These are phyloP conservation scores for Galaxias olidus DNA, from an alignment of 2,797 vertebrate species.

Conservation along the genomic window DNA sequence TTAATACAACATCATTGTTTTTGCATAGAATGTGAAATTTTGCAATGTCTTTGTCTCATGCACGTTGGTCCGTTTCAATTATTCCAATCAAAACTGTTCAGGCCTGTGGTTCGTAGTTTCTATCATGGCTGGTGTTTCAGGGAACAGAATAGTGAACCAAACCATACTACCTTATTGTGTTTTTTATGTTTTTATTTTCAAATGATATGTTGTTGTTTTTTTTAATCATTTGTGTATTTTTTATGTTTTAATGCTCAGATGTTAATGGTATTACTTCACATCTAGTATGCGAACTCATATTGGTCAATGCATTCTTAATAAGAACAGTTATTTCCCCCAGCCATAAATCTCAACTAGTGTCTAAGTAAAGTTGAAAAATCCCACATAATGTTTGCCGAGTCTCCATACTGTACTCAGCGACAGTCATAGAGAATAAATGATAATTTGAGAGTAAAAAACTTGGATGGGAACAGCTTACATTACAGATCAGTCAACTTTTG, in stretches of 20 bases:
- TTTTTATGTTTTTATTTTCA: too few relatives aligned
- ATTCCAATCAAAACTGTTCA: conserved; percentile 6
- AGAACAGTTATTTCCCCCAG: conserved; percentile 26
- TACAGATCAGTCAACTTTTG: conserved; percentile 75
- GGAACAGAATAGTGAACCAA: neutral
- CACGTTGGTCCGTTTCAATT: conserved; percentile 54
- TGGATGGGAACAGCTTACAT: conserved; percentile 55
- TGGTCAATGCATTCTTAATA: conserved; percentile 7
- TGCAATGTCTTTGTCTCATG: conserved; percentile 59
- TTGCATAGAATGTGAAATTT: conserved; percentile 63
- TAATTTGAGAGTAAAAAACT: conserved; percentile 42
- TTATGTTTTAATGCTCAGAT: conserved; percentile 15
- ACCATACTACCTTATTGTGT: too few relatives aligned
- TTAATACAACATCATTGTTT: conserved; percentile 59
- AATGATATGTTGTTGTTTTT: too few relatives aligned
- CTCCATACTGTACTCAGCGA: conserved; percentile 47
- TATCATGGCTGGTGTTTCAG: too few relatives aligned
- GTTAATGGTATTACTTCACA: neutral
- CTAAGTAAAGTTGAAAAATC: conserved; percentile 35
- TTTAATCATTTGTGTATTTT: conserved; percentile 9
- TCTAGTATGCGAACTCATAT: too few relatives aligned
- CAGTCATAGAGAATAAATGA: conserved; percentile 48
- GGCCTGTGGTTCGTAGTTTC: too few relatives aligned
- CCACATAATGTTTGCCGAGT: conserved; percentile 5
- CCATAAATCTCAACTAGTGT: too few relatives aligned